phyloP scores from a whole-genome alignment of 2,797 vertebrate genomes.

The Lepidocolaptes lacrymiger region DNA sequence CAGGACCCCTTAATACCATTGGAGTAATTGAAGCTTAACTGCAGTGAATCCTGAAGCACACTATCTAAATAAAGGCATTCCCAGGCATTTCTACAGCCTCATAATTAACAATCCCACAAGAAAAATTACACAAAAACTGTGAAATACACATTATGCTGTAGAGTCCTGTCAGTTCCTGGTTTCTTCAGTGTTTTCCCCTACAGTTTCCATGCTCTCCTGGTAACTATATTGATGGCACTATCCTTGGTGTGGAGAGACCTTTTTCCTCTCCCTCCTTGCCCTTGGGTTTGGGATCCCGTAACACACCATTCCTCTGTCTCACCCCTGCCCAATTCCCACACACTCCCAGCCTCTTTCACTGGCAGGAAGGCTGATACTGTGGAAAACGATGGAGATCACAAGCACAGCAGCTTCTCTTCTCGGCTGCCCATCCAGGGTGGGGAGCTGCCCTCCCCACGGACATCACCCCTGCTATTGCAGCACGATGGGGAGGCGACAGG shows the following conservation, averaged over 20 bases:
- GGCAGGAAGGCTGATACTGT: background rate
- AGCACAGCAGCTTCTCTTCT: background rate
- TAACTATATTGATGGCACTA: background rate
- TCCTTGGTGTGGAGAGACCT: accelerated
- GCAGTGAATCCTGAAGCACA: slow-evolving; percentile 3
- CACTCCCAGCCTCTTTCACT: accelerated
- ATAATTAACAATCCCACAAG: background rate
- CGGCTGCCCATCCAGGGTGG: accelerated
- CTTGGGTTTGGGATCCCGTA: background rate
- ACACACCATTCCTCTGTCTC: background rate
- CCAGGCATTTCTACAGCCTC: background rate
- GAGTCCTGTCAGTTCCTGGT: background rate
- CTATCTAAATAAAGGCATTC: slow-evolving; percentile 2
- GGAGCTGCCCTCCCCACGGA: background rate
- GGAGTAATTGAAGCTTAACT: slow-evolving; percentile 22
- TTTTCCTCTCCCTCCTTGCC: background rate
- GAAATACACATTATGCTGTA: accelerated
- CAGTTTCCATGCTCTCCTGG: background rate
- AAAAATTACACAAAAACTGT: background rate
- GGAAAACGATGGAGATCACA: accelerated
- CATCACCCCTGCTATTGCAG: accelerated
- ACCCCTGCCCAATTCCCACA: background rate
- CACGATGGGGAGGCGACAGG: background rate
- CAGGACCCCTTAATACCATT: slow-evolving; percentile 27
- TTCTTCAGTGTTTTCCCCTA: background rate